phyloP scores from a whole-genome alignment of 1,140 invertebrate species.

The Cotesia vestalis region DNA sequence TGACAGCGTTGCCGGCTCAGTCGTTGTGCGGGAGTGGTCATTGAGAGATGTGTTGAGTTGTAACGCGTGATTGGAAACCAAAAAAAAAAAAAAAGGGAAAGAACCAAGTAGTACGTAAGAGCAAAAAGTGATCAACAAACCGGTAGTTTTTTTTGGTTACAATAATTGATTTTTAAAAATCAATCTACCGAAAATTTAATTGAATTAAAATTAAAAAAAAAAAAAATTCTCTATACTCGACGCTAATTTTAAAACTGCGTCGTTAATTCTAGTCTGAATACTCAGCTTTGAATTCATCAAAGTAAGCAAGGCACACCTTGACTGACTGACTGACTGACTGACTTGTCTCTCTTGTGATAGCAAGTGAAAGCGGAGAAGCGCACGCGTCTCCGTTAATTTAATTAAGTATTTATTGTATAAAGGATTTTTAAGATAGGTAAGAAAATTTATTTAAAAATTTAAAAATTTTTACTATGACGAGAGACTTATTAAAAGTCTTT shows the following conservation, averaged over 20 bases:
- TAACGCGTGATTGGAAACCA: slow-evolving; percentile 53
- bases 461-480: neutral
- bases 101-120: slow-evolving; percentile 33
- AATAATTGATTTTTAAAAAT: neutral
- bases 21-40: slow-evolving; percentile 66
- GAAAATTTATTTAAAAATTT: slow-evolving; percentile 6
- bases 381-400: slow-evolving; percentile 45
- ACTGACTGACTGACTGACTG: slow-evolving; percentile 17
- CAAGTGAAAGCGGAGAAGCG: slow-evolving; percentile 29
- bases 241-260: slow-evolving; percentile 21
- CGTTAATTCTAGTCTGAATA: slow-evolving; percentile 25
- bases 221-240: neutral
- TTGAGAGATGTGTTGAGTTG: slow-evolving; percentile 60
- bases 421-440: slow-evolving; percentile 58
- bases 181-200: neutral
- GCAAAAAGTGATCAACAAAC: slow-evolving; percentile 13
- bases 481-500: too few relatives aligned
- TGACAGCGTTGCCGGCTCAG: slow-evolving; percentile 61
- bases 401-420: slow-evolving; percentile 61
- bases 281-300: neutral
- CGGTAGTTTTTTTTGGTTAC: slow-evolving; percentile 44
- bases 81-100: slow-evolving; percentile 42
- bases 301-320: slow-evolving; percentile 15
- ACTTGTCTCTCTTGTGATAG: slow-evolving; percentile 27
- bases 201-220: neutral